Evolutionary conservation across 2,888 invertebrate genomes (phyloP), one percentile per base, ranked within the genome.

Genomic region (Chrysolina haemoptera): DNA sequence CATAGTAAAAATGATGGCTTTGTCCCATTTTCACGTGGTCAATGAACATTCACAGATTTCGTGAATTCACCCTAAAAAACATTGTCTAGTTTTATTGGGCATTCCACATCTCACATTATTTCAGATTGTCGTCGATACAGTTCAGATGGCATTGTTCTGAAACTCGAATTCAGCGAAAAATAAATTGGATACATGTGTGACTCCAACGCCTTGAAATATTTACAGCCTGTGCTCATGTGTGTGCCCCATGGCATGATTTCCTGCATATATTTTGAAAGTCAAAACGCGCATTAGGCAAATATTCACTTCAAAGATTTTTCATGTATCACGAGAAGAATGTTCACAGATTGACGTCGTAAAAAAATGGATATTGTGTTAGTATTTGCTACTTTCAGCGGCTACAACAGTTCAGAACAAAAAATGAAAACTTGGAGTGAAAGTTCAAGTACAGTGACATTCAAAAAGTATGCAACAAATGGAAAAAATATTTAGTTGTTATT

Each of bases 111-210:
- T 43, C 43, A 14, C 43, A 12, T 14, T 43, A 18, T 53, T 20
- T 53, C 20, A 20, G 20, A 9, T 5, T 53, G 20, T 18, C 10
- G 53, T 53, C 20, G 11, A 53, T 11, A 53, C 20, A 11, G 11
- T 10, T n/a, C n/a, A 9, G 16, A 16, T 6, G 35, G 35, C 35
- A 35, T 48, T 16, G 16, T 53, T 12, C 11, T 53, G 53, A 11
- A 53, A 53, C 9, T 10, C 20, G 12, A 18, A 11, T 18, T 22
- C 53, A 12, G 20, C 53, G 18, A 5, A 53, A 53, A 53, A 53
- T 53, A 22, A 20, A 53, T 20, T 53, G 53, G 53, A 53, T 20
- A 11, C 53, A 53, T 53, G 18, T 53, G 53, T 53, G 53, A 22
- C 12, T 12, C 20, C 0, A 20, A 3, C 11, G 20, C 20, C 3